phyloP scores from a whole-genome alignment of 2,113 vertebrate genomes.

The Camelus dromedarius region DNA sequence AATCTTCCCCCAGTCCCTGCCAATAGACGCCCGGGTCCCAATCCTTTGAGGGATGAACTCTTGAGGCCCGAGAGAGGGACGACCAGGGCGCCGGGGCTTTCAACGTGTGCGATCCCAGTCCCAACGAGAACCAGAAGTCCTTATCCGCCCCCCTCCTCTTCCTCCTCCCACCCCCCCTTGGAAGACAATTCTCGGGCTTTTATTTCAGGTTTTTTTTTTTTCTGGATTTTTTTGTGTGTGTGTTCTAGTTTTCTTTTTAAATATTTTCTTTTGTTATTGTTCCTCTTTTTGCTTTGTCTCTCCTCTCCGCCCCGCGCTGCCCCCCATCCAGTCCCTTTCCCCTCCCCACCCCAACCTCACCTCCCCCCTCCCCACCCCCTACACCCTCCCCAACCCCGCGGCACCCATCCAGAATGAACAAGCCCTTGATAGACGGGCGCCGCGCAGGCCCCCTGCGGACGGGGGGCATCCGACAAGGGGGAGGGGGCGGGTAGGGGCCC shows the following conservation, averaged over 20 bases:
- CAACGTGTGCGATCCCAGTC: background rate
- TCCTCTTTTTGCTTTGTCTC: conserved; percentile 84
- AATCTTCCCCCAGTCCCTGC: background rate
- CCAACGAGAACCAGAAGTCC: background rate
- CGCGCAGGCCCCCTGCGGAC: conserved; percentile 80
- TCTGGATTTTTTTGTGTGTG: conserved; percentile 65
- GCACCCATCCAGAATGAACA: conserved; percentile 83
- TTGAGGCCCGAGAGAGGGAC: conserved; percentile 42
- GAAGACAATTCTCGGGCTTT: conserved; percentile 89
- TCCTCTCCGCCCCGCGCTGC: conserved; percentile 77
- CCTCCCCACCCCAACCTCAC: conserved; percentile 66
- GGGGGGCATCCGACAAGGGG: conserved; percentile 78
- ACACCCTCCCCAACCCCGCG: conserved; percentile 78
- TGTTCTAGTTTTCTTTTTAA: conserved; percentile 85
- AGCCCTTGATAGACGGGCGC: conserved; percentile 82
- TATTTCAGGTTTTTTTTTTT: conserved; percentile 82
- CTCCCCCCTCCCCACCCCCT: conserved; percentile 57
- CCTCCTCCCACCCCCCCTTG: conserved; percentile 79
- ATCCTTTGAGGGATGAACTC: background rate
- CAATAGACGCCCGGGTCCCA: conserved; percentile 41
- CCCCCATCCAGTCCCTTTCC: conserved; percentile 78
- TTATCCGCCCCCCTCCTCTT: conserved; percentile 26
- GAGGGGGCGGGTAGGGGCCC: conserved; percentile 73
- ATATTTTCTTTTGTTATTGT: conserved; percentile 78
- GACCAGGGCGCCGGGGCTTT: conserved; percentile 3